Conservation (phyloP, 2,113 vertebrate species). For the Pholis gunnellus region DNA sequence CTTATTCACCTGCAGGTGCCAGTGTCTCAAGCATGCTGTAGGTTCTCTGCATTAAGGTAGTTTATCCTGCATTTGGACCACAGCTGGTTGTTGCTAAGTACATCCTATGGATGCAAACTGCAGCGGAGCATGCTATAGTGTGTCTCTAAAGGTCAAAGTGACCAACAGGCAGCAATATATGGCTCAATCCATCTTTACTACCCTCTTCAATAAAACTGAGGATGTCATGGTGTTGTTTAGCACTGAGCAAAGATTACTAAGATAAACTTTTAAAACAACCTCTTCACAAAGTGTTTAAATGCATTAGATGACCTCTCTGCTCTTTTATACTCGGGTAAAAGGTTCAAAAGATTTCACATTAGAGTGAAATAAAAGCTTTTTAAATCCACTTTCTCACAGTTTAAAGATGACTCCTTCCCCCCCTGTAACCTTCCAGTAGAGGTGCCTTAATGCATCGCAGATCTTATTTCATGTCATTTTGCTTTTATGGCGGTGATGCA, state of each 20-base stretch:
- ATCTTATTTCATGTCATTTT: constrained; percentile 10
- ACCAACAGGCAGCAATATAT: constrained; percentile 1
- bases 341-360: constrained; percentile 23
- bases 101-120: not conserved
- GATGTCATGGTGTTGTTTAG: not conserved
- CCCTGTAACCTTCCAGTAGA: constrained; percentile 1
- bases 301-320: not conserved
- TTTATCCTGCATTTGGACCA: not conserved
- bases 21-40: not conserved
- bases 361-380: constrained; percentile 8
- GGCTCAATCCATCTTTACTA: not conserved
- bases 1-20: not conserved
- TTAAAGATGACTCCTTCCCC: not conserved
- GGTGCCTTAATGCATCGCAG: constrained; percentile 25
- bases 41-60: not conserved
- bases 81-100: constrained; percentile 22
- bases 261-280: not conserved
- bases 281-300: constrained; percentile 3
- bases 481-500: constrained; percentile 36
- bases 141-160: constrained; percentile 22
- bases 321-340: not conserved
- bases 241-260: not conserved
- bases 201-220: not conserved
- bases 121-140: not conserved
- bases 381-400: constrained; percentile 16